Percentiles rank a stretch among this genome's conserved stretches.
Conservation (phyloP, 2,888 invertebrate species). For the Folsomia manolachei region DNA sequence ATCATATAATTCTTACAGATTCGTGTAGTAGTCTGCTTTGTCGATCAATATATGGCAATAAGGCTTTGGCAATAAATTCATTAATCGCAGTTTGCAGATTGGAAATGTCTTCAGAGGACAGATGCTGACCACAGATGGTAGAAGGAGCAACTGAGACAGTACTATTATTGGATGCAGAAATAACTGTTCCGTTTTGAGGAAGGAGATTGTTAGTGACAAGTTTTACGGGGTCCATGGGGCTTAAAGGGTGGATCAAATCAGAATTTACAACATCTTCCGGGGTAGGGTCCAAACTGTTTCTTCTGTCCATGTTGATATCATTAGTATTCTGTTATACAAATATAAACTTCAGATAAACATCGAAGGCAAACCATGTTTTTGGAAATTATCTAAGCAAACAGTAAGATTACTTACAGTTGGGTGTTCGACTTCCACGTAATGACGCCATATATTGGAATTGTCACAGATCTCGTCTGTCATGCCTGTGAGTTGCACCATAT, state of each 20-base stretch:
- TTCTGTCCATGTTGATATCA: neutral
- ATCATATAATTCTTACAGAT: conserved; percentile 58
- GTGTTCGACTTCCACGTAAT: neutral
- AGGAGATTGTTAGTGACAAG: conserved; percentile 22
- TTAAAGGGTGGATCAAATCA: conserved; percentile 46
- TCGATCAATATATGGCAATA: conserved; percentile 88
- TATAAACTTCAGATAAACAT: too few species aligned
- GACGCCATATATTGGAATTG: neutral
- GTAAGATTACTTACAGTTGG: neutral
- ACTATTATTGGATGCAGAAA: neutral
- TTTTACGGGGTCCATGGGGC: conserved; percentile 42
- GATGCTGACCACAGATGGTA: conserved; percentile 62
- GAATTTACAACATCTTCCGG: conserved; percentile 24
- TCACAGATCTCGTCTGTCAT: neutral
- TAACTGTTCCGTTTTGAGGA: neutral
- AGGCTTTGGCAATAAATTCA: conserved; percentile 79
- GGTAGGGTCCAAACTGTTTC: neutral
- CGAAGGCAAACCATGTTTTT: too few species aligned
- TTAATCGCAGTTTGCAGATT: conserved; percentile 77
- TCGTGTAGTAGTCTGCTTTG: conserved; percentile 78
- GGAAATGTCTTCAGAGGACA: conserved; percentile 80
- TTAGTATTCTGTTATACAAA: neutral
- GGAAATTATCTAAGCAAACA: too few species aligned
- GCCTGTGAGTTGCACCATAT: conserved; percentile 71
- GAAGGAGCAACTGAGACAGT: too few species aligned